Conservation (phyloP, 2,113 vertebrate genomes). For the Arothron firmamentum region DNA sequence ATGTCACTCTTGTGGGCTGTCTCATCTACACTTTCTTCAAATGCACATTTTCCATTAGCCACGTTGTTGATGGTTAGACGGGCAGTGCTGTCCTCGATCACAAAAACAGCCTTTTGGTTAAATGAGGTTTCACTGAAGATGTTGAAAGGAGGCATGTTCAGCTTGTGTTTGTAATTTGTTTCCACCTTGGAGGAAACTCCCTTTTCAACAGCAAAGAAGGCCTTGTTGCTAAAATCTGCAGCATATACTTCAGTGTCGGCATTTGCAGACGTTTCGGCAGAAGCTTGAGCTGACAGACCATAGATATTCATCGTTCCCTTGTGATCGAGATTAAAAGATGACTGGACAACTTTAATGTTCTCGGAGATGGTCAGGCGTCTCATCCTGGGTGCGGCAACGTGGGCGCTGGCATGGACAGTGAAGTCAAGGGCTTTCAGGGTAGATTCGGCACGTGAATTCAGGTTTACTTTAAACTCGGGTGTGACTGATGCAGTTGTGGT, state of each 20-base stretch:
- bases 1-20: constrained; percentile 76
- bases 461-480: constrained; percentile 77
- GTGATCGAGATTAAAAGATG: constrained; percentile 76
- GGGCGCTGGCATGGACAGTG: constrained; percentile 74
- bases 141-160: constrained; percentile 76
- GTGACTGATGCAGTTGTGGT: constrained; percentile 67
- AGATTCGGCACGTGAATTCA: constrained; percentile 77
- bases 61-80: constrained; percentile 68
- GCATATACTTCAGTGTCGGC: constrained; percentile 73
- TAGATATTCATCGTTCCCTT: constrained; percentile 65
- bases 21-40: constrained; percentile 76
- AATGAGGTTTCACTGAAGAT: constrained; percentile 76
- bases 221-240: constrained; percentile 71
- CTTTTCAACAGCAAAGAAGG: constrained; percentile 69
- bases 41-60: constrained; percentile 77
- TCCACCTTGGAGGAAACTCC: constrained; percentile 74
- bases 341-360: constrained; percentile 76
- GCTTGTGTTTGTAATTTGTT: constrained; percentile 77
- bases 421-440: constrained; percentile 77
- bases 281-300: constrained; percentile 66
- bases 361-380: constrained; percentile 77
- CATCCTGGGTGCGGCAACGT: constrained; percentile 72
- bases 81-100: constrained; percentile 68
- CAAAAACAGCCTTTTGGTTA: constrained; percentile 71
- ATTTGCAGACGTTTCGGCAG: constrained; percentile 74